Percentiles rank a stretch among this genome's conserved stretches.
Evolutionary conservation across 2,113 vertebrate genomes (phyloP).

Genomic region (Tachuris rubrigastra): DNA sequence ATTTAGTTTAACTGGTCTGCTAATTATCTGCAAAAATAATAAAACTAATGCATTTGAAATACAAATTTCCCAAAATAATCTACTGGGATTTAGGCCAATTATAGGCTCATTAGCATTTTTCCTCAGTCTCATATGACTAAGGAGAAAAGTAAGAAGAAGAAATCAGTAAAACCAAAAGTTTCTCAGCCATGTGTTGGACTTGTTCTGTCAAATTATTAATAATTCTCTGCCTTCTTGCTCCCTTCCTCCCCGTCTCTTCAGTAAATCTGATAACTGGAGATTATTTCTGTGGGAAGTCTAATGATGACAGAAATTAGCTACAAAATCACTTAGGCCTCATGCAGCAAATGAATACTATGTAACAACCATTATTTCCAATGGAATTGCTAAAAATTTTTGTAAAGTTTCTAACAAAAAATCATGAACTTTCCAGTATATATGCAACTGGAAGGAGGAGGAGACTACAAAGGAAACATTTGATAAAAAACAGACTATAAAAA

Average conservation of each 20-base stretch:
- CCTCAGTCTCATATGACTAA: background rate
- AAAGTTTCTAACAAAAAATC: background rate
- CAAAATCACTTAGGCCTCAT: background rate
- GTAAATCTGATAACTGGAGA: background rate
- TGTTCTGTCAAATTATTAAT: background rate
- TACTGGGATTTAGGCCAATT: background rate
- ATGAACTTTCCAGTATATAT: background rate
- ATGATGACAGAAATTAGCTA: background rate
- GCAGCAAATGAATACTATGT: background rate
- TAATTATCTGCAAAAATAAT: conserved; percentile 4
- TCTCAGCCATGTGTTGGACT: background rate
- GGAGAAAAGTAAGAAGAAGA: background rate
- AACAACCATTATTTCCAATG: background rate
- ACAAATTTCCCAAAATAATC: background rate
- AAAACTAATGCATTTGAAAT: background rate
- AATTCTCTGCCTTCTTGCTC: background rate
- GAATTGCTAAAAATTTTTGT: background rate
- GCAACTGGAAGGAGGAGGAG: rapidly evolving
- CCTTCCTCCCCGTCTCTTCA: background rate
- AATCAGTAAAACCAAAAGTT: background rate
- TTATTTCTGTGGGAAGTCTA: conserved; percentile 1
- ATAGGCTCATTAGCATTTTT: background rate
- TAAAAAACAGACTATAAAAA: background rate
- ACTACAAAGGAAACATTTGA: background rate
- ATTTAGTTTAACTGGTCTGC: background rate